Evolutionary conservation across 2,113 vertebrate genomes (phyloP), one percentile per base, ranked within the genome.

Genomic region (Tenebrosternarchus preto): DNA sequence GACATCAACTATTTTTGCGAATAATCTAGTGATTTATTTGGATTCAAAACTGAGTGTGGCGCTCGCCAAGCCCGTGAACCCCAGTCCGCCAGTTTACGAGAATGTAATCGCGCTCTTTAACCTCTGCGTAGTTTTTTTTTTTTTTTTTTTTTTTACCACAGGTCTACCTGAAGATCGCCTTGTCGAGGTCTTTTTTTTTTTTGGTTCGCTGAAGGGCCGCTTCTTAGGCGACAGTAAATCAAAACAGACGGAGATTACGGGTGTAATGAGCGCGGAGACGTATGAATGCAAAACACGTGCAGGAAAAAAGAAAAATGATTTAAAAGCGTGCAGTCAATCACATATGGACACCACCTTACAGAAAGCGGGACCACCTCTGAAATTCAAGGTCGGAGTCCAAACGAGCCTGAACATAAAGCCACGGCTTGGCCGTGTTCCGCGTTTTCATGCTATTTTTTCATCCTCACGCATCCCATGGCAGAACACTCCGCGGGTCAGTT

Each of bases 11-110:
- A 46, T 27, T 79, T 69, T 68, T 19, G 22, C 16, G 46, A 85
- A 80, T 53, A 80, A 80, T 64, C 50, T 67, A 15, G 11, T 79
- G 72, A 79, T 85, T 80, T 82, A 72, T 72, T 33, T 80, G 72
- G 27, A 76, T 71, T 85, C 55, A 82, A 76, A 82, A 20, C 39
- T 73, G 17, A 33, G 3, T 12, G 76, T 9, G 25, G 73, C 2
- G 7, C 27, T 19, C 5, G 57, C 68, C 66, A 56, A 50, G 43
- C 73, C 68, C 70, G 31, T 78, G 74, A 83, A 83, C 72, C 46
- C 4, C 8, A 57, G 55, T 22, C 72, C 4, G 16, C 25, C 56
- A 76, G 59, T 72, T 76, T 82, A 74, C 29, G 36, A 75, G 70
- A 79, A 76, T 33, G 53, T 78, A 64, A 74, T 81, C 75, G 80